phyloP scores from a whole-genome alignment of 2,888 invertebrate species.

The Maniola hyperantus region DNA sequence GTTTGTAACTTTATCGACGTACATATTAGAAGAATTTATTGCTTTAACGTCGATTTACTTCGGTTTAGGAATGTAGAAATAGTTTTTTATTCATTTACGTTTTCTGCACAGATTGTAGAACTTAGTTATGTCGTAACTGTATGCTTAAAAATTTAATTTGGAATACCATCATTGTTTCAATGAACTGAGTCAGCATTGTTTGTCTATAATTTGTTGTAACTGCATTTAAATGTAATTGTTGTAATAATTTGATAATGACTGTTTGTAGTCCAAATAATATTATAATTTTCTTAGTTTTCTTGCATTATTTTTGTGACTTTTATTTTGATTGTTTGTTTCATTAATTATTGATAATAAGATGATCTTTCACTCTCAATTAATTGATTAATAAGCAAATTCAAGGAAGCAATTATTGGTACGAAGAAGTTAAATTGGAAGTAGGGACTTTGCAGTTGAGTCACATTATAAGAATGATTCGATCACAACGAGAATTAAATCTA shows the following conservation, averaged over 20 bases:
- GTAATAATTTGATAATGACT: no score
- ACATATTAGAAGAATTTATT: background rate
- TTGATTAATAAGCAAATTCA: background rate
- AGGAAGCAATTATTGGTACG: background rate
- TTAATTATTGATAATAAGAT: no score
- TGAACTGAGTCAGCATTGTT: no score
- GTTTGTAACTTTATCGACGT: background rate
- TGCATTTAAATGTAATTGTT: no score
- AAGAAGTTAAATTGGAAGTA: background rate
- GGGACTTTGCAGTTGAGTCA: slow-evolving; percentile 21
- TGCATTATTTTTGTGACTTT: no score
- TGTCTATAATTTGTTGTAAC: no score
- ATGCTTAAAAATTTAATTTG: background rate
- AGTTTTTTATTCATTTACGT: background rate
- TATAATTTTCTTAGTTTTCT: no score
- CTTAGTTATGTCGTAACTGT: background rate
- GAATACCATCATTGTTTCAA: no score
- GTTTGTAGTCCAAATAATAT: no score
- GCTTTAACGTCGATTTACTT: background rate
- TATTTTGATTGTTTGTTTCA: no score
- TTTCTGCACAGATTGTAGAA: background rate
- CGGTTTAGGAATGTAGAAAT: no score
- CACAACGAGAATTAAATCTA: slow-evolving; percentile 76
- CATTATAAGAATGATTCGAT: slow-evolving; percentile 48
- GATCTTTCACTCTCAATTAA: no score